Evolutionary conservation across 2,888 invertebrate genomes (phyloP), one percentile per base, ranked within the genome.

Genomic region (Leucophenga montana): DNA sequence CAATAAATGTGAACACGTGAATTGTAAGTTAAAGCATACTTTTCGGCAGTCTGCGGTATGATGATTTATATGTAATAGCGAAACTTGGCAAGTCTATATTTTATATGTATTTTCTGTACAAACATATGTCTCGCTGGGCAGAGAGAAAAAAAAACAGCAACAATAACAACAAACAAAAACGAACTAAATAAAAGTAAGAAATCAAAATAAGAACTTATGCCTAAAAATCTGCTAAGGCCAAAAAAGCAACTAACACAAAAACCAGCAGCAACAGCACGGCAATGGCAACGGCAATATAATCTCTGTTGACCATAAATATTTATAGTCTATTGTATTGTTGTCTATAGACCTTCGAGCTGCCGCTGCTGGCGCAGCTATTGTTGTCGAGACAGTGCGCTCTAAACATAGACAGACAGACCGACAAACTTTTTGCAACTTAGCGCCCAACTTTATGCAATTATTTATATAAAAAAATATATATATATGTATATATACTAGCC

Each of bases 371-470:
- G n/a, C n/a, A n/a, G n/a, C n/a, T 48, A 33, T 67, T 72, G 67
- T 68, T 59, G 65, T 69, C 39, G 48, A 13, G 33, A 48, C 39
- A 31, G 31, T 18, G 20, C 46, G 73, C 73, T 68, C 81, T 75
- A 80, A 84, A 81, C n/a, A 84, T 82, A 84, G 81, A 82, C 83
- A 83, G 82, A n/a, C n/a, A n/a, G n/a, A n/a, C n/a, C n/a, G n/a
- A n/a, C 79, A 82, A 84, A 82, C 82, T 82, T 82, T 82, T 84
- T 82, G 84, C 84, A 82, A 82, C 84, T 82, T 84, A 84, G 82
- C 85, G 82, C 85, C 83, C 80, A 84, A 84, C 80, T 84, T 84
- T 84, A 82, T 85, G 84, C 85, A 85, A 85, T 84, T 85, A 85
- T 84, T 84, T 84, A 85, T 85, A 83, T 77, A 85, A 83, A 84